Evolutionary conservation across 2,888 invertebrate genomes (phyloP).

Genomic region (Sarcophaga caerulescens): DNA sequence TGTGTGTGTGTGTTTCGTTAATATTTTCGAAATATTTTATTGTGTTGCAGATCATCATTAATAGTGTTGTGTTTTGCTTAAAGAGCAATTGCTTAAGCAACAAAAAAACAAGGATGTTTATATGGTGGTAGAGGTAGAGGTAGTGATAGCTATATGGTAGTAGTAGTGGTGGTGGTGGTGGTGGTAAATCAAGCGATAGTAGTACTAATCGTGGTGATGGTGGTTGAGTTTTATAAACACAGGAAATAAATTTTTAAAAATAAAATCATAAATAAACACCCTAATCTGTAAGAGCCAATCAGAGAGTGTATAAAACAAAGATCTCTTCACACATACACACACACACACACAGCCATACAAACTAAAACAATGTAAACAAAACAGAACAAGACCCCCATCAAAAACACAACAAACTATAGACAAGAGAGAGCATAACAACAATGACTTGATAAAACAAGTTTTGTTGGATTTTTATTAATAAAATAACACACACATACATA

Average conservation of each 20-base stretch:
- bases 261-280: slow-evolving; percentile 58
- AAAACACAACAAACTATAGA: no score
- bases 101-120: slow-evolving; percentile 25
- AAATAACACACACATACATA: neutral
- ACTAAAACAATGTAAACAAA: neutral
- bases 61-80: slow-evolving; percentile 11
- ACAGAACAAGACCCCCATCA: no score
- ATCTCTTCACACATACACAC: slow-evolving; percentile 31
- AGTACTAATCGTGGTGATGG: neutral
- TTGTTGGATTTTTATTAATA: neutral
- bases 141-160: slow-evolving; percentile 60
- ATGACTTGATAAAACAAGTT: no score
- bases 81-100: neutral
- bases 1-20: neutral
- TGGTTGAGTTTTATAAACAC: neutral
- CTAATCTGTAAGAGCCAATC: slow-evolving; percentile 56
- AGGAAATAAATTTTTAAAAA: neutral
- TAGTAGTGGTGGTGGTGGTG: slow-evolving; percentile 37
- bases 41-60: slow-evolving; percentile 73
- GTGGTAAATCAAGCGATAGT: slow-evolving; percentile 5
- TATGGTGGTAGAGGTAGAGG: slow-evolving; percentile 17
- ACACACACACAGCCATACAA: neutral
- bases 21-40: slow-evolving; percentile 28
- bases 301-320: slow-evolving; percentile 29
- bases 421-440: neutral